Percentiles rank a stretch among this genome's conserved stretches.
Evolutionary conservation across 2,113 vertebrate species (phyloP).

Genomic region (Eurypyga helias): DNA sequence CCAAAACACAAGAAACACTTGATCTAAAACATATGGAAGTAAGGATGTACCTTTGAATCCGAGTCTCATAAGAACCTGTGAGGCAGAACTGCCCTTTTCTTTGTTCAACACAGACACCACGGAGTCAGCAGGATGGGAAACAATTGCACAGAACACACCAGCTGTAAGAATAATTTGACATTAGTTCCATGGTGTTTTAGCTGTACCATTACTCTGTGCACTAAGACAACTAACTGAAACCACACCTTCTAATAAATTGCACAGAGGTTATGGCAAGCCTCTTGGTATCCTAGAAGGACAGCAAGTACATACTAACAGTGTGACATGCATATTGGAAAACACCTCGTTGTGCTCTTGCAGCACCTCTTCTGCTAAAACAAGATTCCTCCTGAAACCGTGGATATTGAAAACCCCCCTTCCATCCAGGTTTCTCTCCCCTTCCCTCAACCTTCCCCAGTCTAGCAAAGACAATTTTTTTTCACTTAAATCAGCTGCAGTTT

Average conservation of each 20-base stretch:
- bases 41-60: conserved; percentile 85
- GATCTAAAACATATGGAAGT: neutral
- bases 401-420: neutral
- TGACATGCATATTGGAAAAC: neutral
- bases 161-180: conserved; percentile 77
- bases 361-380: neutral
- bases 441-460: neutral
- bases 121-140: conserved; percentile 96
- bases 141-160: conserved; percentile 97
- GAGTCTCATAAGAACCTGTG: conserved; percentile 87
- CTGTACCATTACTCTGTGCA: neutral
- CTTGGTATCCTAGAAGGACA: neutral
- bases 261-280: neutral
- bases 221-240: neutral
- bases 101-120: conserved; percentile 98
- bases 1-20: neutral
- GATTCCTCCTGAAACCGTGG: neutral
- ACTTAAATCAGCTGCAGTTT: neutral
- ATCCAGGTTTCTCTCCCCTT: neutral
- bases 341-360: neutral
- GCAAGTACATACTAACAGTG: neutral
- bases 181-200: neutral
- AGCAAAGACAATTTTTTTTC: neutral
- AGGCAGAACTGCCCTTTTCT: conserved; percentile 91
- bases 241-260: neutral